Conservation (phyloP, 2,888 invertebrate genomes). For the Hipparchia sbordonii region DNA sequence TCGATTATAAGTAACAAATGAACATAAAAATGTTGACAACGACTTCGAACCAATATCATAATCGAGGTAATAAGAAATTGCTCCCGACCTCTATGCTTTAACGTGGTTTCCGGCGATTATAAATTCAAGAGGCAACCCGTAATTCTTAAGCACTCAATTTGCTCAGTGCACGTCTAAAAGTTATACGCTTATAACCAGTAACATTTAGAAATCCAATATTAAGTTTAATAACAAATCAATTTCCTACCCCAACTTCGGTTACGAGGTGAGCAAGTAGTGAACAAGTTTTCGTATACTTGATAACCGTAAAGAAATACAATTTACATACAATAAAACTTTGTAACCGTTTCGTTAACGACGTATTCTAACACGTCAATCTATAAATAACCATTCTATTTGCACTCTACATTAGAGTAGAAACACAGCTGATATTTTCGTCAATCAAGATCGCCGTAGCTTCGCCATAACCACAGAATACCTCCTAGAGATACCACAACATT, state of each 20-base stretch:
- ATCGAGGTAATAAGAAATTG: not conserved
- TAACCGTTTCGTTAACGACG: slow-evolving; percentile 15
- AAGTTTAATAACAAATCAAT: slow-evolving; percentile 36
- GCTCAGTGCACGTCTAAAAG: not conserved
- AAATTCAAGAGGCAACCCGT: too few species aligned
- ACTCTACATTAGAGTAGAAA: too few species aligned
- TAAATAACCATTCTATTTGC: too few species aligned
- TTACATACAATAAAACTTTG: slow-evolving; percentile 73
- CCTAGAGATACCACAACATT: too few species aligned
- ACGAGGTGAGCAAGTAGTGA: slow-evolving; percentile 24
- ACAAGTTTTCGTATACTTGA: slow-evolving; percentile 47
- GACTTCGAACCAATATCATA: too few species aligned
- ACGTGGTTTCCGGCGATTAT: too few species aligned
- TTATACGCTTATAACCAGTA: not conserved
- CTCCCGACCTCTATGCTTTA: too few species aligned
- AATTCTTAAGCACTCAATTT: not conserved
- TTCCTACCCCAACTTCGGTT: slow-evolving; percentile 52
- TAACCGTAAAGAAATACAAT: slow-evolving; percentile 58
- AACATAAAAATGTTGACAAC: too few species aligned
- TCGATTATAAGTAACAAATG: too few species aligned
- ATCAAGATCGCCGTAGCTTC: too few species aligned
- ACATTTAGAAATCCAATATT: slow-evolving; percentile 3
- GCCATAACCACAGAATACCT: too few species aligned
- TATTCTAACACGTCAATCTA: not conserved
- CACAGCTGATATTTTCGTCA: too few species aligned